These are phyloP conservation scores for Varanus komodoensis DNA, from an alignment of 2,113 vertebrate species.

Conservation along the genomic window DNA sequence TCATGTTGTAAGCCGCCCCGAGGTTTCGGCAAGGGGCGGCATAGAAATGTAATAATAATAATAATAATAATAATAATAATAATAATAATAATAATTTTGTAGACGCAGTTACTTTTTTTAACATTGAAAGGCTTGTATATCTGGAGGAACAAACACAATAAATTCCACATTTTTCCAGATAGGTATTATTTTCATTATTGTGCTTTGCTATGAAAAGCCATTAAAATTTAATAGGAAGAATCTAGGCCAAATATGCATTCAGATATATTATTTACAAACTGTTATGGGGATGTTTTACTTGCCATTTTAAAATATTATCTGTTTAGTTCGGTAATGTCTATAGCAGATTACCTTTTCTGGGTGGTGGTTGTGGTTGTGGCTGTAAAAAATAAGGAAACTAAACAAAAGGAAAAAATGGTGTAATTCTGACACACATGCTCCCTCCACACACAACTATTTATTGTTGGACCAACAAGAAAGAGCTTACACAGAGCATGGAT, in stretches of 20 bases:
- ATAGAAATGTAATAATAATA: too few relatives aligned
- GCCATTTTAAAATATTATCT: constrained; percentile 46
- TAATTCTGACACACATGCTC: constrained; percentile 21
- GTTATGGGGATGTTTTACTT: constrained; percentile 37
- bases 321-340: constrained; percentile 34
- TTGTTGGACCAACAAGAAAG: constrained; percentile 21
- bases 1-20: too few relatives aligned
- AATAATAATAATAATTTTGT: too few relatives aligned
- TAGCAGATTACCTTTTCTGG: constrained; percentile 29
- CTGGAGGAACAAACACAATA: constrained; percentile 6
- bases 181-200: constrained; percentile 36
- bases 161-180: constrained; percentile 17
- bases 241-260: constrained; percentile 52
- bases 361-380: not conserved
- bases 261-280: constrained; percentile 68
- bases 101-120: constrained; percentile 7
- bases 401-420: constrained; percentile 35
- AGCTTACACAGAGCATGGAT: constrained; percentile 13
- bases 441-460: constrained; percentile 26
- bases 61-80: too few relatives aligned
- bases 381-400: constrained; percentile 31
- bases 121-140: not conserved
- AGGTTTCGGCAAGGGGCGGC: too few relatives aligned
- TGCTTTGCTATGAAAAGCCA: constrained; percentile 39
- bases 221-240: constrained; percentile 42